phyloP scores from a whole-genome alignment of 2,888 invertebrate species.

The Brachylomia viminalis region DNA sequence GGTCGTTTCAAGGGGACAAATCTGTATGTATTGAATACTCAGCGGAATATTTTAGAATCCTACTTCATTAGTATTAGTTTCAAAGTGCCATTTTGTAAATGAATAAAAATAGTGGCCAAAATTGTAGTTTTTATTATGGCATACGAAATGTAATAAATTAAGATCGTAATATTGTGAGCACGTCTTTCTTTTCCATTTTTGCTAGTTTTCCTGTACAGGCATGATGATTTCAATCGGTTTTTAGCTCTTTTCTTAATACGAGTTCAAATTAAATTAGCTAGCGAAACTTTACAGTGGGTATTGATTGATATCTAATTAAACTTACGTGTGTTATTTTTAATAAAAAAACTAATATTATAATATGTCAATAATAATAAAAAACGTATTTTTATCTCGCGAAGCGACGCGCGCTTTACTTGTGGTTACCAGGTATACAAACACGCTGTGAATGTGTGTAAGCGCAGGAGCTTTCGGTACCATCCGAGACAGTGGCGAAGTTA shows the following conservation, averaged over 20 bases:
- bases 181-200: not conserved
- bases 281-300: not conserved
- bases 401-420: too few species aligned
- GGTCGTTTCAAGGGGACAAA: not conserved
- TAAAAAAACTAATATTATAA: too few species aligned
- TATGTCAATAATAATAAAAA: not conserved
- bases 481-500: too few species aligned
- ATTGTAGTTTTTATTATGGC: too few species aligned
- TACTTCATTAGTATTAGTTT: not conserved
- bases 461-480: too few species aligned
- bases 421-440: too few species aligned
- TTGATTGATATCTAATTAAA: not conserved
- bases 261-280: not conserved
- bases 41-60: not conserved
- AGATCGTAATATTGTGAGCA: not conserved
- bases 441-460: too few species aligned
- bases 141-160: not conserved
- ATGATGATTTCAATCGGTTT: conserved; percentile 17
- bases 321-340: too few species aligned
- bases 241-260: not conserved
- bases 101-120: too few species aligned
- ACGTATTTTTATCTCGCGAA: too few species aligned
- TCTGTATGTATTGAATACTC: not conserved
- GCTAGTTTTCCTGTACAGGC: conserved; percentile 38
- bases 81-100: not conserved